Conservation (phyloP, 2,797 vertebrate species). For the Sebastes nivosus region DNA sequence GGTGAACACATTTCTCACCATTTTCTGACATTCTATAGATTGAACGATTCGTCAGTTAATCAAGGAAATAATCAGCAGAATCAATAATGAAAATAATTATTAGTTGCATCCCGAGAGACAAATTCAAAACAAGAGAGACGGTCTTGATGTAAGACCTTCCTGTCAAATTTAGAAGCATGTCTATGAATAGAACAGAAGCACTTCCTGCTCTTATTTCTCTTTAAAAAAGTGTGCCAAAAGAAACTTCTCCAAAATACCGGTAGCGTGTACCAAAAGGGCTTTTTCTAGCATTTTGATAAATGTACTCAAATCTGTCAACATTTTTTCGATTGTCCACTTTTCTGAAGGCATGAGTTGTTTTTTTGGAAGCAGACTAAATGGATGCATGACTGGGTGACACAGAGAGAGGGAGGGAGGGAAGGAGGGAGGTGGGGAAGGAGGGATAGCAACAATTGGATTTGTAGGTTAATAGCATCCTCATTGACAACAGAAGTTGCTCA, state of each 20-base stretch:
- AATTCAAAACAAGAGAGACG: neutral
- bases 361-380: slow-evolving; percentile 23
- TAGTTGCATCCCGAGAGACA: too few species aligned
- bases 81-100: neutral
- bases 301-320: neutral
- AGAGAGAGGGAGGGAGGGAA: neutral
- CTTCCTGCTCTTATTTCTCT: neutral
- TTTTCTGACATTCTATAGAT: neutral
- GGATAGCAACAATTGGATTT: slow-evolving; percentile 52
- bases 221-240: neutral
- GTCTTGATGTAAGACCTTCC: neutral
- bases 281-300: neutral
- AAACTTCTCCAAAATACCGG: neutral
- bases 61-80: neutral
- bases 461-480: slow-evolving; percentile 67
- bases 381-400: neutral
- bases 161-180: neutral
- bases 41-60: neutral
- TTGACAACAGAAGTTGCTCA: slow-evolving; percentile 59
- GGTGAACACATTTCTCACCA: neutral
- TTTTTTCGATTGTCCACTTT: neutral
- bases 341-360: neutral
- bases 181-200: neutral
- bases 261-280: neutral
- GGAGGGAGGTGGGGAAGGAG: neutral